phyloP scores from a whole-genome alignment of 2,797 vertebrate genomes.

The Columba guinea region DNA sequence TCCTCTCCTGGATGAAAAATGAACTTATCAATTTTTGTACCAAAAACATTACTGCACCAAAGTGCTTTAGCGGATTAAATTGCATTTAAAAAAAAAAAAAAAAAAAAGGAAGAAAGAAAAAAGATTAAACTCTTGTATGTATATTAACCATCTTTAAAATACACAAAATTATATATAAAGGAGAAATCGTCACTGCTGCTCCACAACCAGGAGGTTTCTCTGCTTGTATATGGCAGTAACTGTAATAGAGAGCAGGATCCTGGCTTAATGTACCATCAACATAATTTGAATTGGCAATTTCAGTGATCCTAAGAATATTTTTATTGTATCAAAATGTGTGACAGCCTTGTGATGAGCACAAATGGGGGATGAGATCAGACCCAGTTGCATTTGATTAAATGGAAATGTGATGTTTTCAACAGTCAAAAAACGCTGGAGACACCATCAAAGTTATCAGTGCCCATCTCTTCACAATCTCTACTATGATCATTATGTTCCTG shows the following conservation, averaged over 20 bases:
- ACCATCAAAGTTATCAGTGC: slow-evolving; percentile 46
- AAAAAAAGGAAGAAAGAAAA: fast-evolving
- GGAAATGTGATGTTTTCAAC: slow-evolving; percentile 41
- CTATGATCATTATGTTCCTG: slow-evolving; percentile 43
- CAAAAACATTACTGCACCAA: background rate
- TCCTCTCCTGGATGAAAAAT: background rate
- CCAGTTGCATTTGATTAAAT: background rate
- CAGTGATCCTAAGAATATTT: background rate
- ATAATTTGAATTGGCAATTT: background rate
- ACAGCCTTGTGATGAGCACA: slow-evolving; percentile 8
- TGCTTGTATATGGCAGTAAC: background rate
- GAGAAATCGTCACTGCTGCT: background rate
- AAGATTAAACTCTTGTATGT: background rate
- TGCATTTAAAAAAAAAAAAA: too few relatives aligned
- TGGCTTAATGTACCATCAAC: background rate
- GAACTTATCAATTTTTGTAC: background rate
- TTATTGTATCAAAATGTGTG: slow-evolving; percentile 4
- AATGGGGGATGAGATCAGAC: slow-evolving; percentile 3
- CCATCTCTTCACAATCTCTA: slow-evolving; percentile 52
- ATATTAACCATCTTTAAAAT: background rate
- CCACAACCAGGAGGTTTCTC: background rate
- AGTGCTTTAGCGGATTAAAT: background rate
- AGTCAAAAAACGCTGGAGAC: slow-evolving; percentile 29
- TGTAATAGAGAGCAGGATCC: background rate
- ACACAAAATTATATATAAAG: background rate